These are phyloP conservation scores for Xyrichtys novacula DNA, from an alignment of 2,797 vertebrate species.

Conservation along the genomic window DNA sequence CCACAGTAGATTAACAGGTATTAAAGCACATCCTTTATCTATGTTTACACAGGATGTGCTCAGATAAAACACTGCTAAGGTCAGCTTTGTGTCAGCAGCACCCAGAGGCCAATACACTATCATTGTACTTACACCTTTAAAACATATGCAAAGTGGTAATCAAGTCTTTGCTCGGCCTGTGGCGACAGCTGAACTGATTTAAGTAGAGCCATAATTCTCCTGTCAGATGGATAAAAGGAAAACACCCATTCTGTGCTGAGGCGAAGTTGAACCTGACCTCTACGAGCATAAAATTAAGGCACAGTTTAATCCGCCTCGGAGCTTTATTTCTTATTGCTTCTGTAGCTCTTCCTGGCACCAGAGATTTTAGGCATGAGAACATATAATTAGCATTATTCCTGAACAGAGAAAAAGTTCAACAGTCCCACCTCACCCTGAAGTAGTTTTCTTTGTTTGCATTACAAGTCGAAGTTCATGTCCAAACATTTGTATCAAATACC, in stretches of 20 bases:
- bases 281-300: no score
- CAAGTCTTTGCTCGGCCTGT: not conserved
- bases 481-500: conserved; percentile 43
- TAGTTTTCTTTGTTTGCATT: conserved; percentile 22
- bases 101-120: not conserved
- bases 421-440: conserved; percentile 26
- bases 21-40: not conserved
- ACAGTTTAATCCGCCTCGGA: not conserved
- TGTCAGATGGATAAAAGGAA: not conserved
- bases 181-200: conserved; percentile 22
- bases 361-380: conserved; percentile 10
- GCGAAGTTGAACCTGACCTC: no score
- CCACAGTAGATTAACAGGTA: not conserved
- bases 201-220: conserved; percentile 17
- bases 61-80: not conserved
- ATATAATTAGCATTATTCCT: conserved; percentile 11
- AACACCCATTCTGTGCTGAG: no score
- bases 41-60: not conserved
- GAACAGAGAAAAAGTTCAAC: conserved; percentile 20
- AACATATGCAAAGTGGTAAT: not conserved
- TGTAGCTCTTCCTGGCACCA: conserved; percentile 4
- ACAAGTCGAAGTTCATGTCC: conserved; percentile 8
- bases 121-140: not conserved
- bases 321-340: not conserved
- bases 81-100: not conserved